Base-by-base conservation (phyloP, 2,797 vertebrate species). In the Catostomus latipinnis region DNA sequence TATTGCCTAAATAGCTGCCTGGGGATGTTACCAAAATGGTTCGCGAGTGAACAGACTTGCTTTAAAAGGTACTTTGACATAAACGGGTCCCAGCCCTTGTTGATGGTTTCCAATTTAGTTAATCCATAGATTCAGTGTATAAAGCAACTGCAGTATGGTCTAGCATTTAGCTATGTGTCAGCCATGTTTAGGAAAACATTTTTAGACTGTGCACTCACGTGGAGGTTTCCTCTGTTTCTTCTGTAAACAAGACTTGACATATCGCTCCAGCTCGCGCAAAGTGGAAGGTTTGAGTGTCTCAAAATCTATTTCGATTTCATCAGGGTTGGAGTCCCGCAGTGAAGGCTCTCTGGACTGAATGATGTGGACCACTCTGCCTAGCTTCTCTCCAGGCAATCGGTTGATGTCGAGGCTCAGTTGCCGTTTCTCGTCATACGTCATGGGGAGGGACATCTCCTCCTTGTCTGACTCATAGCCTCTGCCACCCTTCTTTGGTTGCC, bases 341-440 rank as follows among this genome's bases (percentile, higher is more conserved):
- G 96, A 95, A 49, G 97, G 97, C 88, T 99, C 98, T 16, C 95
- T 88, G 0, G 94, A 95, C 91, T 98, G 96, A 85, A 99, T 97
- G 92, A 99, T 99, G 87, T 95, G 95, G 22, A 99, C 98, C 83
- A 99, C 96, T 0, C 93, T 94, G 83, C 96, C 96, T 73, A 99
- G 93, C 89, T 98, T 97, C 85, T 95, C 90, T 0, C 98, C 96
- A 0, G 98, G 95, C 75, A 99, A 87, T 48, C 97, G 93, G 93
- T 99, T 99, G 83, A 99, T 99, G 93, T 99, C 96, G 78, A 99
- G 91, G 90, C 98, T 98, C 81, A 99, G 95, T 90, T 97, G 96
- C 4, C 97, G 94, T 84, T 99, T 99, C 91, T 99, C 97, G 0
- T 97, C 94, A 0, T 98, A 98, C 0, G 97, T 96, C 97, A 99